Conservation (phyloP, 2,113 vertebrate genomes). For the Natator depressus region DNA sequence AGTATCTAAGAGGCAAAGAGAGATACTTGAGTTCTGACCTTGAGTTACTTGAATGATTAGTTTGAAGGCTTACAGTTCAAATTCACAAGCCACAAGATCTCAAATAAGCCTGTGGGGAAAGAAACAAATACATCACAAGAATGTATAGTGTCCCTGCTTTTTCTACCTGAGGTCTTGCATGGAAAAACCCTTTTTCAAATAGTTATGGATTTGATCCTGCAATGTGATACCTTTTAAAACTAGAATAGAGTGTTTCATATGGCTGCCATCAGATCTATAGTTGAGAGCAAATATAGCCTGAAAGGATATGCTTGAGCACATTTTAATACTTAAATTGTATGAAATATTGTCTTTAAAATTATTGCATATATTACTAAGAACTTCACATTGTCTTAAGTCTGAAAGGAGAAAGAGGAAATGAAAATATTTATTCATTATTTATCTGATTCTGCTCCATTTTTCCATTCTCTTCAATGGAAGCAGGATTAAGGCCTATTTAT, state of each 20-base stretch:
- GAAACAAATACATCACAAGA: constrained; percentile 7
- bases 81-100: neutral
- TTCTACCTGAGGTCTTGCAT: neutral
- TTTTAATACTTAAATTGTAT: neutral
- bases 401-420: neutral
- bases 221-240: neutral
- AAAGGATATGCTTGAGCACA: neutral
- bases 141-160: neutral
- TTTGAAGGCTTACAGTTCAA: neutral
- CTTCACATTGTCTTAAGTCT: neutral
- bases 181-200: neutral
- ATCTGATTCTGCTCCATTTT: neutral
- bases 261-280: neutral
- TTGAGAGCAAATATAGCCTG: neutral
- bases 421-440: neutral
- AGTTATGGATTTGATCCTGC: neutral
- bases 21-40: constrained; percentile 8
- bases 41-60: neutral
- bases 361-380: neutral
- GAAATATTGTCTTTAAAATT: neutral
- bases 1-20: neutral
- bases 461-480: neutral
- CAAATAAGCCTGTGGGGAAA: neutral
- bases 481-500: neutral
- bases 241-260: neutral